Base-by-base conservation (phyloP, 2,888 invertebrate species). In the Copidosoma aretas region DNA sequence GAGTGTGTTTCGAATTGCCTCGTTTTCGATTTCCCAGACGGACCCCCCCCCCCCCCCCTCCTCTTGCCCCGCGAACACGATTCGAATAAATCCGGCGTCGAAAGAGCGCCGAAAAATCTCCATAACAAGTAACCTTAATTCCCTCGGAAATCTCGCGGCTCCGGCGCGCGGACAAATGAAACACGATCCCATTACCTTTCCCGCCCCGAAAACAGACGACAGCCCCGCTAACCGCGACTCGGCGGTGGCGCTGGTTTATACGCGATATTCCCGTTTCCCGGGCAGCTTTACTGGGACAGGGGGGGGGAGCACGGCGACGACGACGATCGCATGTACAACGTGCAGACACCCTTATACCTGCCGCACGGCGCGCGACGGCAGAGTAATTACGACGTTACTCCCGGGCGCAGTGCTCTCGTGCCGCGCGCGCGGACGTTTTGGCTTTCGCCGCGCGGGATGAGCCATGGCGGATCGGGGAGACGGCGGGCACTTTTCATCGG, bases 351-450 rank as follows among this genome's bases (percentile, higher is more conserved):
- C n/a, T n/a, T n/a, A n/a, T n/a, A n/a, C n/a, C n/a, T n/a, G n/a
- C n/a, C n/a, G n/a, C n/a, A n/a, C n/a, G n/a, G n/a, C n/a, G n/a
- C 63, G 59, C 58, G 39, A 46, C 15, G 12, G 60, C 49, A 51
- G 54, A 63, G 67, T 68, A 68, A 68, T 68, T 68, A 68, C 67
- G 51, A 25, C 43, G 43, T 46, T 17, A 53, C 14, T 24, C 53
- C 24, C 53, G 53, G 1, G n/a, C 43, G 14, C 43, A 46, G 8
- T 46, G 17, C 43, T 17, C 43, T 17, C 43, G 15, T 46, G 43
- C 1, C 12, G 43, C 8, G 43, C 32, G 8, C 32, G 32, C 32
- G 32, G 32, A 32, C 32, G 8, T 14, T 46, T 46, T 12, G 43
- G 43, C 12, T 14, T 17, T 10, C 10, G 56, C 15, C 14, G 41